phyloP scores from a whole-genome alignment of 2,797 vertebrate genomes.

The Cuniculus paca region DNA sequence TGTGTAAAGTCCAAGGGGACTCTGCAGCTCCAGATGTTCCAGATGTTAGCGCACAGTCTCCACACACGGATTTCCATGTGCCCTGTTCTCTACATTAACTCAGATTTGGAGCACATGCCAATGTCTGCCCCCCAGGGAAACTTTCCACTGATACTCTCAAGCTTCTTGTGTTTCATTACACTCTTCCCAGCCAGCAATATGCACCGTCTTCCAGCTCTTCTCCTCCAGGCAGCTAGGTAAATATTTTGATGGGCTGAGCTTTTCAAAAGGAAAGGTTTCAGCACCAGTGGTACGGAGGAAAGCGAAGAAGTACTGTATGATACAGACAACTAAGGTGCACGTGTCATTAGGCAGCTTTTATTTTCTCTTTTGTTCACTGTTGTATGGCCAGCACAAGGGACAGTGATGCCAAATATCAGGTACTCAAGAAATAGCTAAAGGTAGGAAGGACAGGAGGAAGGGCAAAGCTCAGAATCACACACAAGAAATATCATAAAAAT shows the following conservation, averaged over 20 bases:
- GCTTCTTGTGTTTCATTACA: not conserved
- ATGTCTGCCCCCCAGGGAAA: not conserved
- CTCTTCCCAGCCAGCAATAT: not conserved
- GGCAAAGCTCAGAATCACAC: not conserved
- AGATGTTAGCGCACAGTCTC: not conserved
- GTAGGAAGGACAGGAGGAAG: not conserved
- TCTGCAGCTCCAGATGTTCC: not conserved
- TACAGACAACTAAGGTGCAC: not conserved
- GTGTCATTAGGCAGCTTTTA: not conserved
- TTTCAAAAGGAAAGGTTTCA: not conserved
- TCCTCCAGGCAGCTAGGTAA: not conserved
- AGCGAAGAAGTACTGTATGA: not conserved
- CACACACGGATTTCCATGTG: no score
- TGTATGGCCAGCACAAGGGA: not conserved
- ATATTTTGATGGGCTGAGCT: not conserved
- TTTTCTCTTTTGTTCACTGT: not conserved
- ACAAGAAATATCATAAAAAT: not conserved
- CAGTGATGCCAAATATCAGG: not conserved
- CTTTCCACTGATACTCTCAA: no score
- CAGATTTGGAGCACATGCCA: not conserved
- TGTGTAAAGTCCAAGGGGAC: not conserved
- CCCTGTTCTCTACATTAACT: not conserved
- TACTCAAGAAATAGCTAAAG: not conserved
- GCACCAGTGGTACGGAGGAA: not conserved
- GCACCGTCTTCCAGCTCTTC: not conserved